Evolutionary conservation across 2,113 vertebrate genomes (phyloP).

Genomic region (Hippocampus guttulatus): DNA sequence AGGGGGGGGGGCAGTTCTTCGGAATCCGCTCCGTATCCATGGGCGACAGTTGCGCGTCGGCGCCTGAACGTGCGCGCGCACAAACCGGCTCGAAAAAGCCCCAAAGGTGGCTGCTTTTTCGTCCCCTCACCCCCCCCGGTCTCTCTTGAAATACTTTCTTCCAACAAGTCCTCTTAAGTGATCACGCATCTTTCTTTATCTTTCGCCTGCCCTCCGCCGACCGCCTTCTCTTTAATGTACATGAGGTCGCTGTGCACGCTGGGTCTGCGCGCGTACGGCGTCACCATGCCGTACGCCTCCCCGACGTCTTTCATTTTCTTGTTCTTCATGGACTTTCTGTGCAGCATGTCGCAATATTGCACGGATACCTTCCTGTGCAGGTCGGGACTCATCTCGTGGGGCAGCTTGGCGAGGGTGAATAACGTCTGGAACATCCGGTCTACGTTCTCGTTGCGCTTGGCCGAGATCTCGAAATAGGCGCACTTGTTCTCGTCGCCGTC

Average conservation of each 20-base stretch:
- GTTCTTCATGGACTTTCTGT: slow-evolving; percentile 80
- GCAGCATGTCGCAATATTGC: slow-evolving; percentile 90
- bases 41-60: slow-evolving; percentile 6
- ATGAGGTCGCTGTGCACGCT: slow-evolving; percentile 97
- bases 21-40: slow-evolving; percentile 33
- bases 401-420: slow-evolving; percentile 91
- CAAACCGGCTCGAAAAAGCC: background rate
- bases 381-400: slow-evolving; percentile 96
- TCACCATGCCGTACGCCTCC: slow-evolving; percentile 89
- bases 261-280: slow-evolving; percentile 88
- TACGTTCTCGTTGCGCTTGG: slow-evolving; percentile 93
- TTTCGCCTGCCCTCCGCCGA: slow-evolving; percentile 79
- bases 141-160: slow-evolving; percentile 4
- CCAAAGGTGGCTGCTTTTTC: background rate
- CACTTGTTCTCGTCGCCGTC: slow-evolving; percentile 82
- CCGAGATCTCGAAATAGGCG: slow-evolving; percentile 95
- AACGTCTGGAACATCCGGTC: slow-evolving; percentile 95
- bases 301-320: slow-evolving; percentile 81
- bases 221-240: slow-evolving; percentile 93
- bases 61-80: background rate
- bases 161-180: slow-evolving; percentile 69
- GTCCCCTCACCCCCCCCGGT: background rate
- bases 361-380: slow-evolving; percentile 91
- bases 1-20: background rate
- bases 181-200: slow-evolving; percentile 91